phyloP scores from a whole-genome alignment of 2,888 invertebrate species.

The Encarsia formosa region DNA sequence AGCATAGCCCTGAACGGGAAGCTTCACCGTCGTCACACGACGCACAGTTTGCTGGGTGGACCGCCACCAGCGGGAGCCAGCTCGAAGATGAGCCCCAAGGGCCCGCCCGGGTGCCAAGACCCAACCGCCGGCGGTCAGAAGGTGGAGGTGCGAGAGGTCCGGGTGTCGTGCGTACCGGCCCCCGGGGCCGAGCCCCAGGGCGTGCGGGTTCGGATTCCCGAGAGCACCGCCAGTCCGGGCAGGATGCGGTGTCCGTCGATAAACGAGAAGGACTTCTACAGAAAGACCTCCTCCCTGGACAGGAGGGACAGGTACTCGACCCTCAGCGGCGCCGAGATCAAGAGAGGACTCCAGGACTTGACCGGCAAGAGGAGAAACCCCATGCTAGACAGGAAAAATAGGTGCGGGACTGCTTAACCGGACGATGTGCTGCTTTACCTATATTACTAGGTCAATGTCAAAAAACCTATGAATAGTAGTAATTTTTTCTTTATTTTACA shows the following conservation, averaged over 20 bases:
- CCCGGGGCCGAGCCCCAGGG: slow-evolving; percentile 46
- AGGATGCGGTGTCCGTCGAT: slow-evolving; percentile 41
- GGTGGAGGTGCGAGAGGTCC: slow-evolving; percentile 41
- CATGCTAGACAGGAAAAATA: slow-evolving; percentile 44
- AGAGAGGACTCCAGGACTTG: slow-evolving; percentile 32
- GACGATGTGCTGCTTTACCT: no score
- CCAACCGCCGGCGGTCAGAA: not conserved
- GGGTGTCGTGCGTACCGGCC: slow-evolving; percentile 42
- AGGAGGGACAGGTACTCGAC: slow-evolving; percentile 46
- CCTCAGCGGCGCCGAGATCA: slow-evolving; percentile 43
- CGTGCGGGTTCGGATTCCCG: slow-evolving; percentile 43
- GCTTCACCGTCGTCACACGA: slow-evolving; percentile 32
- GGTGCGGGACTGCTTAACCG: no score
- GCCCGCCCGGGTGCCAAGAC: slow-evolving; percentile 38
- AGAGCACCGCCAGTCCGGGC: slow-evolving; percentile 34
- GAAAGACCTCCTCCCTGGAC: slow-evolving; percentile 42
- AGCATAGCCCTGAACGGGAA: slow-evolving; percentile 38
- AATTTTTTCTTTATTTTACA: no score
- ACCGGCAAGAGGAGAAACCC: slow-evolving; percentile 34
- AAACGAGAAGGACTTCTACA: slow-evolving; percentile 45
- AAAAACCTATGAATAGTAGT: no score
- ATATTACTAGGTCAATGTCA: no score
- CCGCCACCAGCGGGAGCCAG: not conserved
- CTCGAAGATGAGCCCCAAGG: slow-evolving; percentile 45
- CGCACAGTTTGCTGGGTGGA: slow-evolving; percentile 20